Evolutionary conservation across 2,113 vertebrate species (phyloP).

Genomic region (Elanus axillaris): DNA sequence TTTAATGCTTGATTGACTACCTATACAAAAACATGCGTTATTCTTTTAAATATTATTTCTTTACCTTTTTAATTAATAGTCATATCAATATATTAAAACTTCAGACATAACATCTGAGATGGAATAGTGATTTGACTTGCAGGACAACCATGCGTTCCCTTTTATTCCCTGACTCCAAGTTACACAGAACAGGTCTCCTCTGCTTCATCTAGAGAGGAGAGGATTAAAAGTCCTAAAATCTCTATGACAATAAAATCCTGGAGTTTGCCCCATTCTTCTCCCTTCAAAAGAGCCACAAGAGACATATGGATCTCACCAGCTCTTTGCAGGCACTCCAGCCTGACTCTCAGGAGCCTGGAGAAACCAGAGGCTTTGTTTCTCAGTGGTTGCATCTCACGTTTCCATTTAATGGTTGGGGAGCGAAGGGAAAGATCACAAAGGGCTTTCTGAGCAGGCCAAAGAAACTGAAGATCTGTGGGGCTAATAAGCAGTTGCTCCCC

Average conservation of each 20-base stretch:
- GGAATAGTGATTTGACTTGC: not conserved
- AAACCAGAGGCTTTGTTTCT: not conserved
- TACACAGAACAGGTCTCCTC: not conserved
- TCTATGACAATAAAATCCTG: not conserved
- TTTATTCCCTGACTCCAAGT: not conserved
- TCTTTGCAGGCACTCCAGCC: not conserved
- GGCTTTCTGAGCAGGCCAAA: not conserved
- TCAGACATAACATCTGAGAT: not conserved
- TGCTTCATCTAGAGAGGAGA: not conserved
- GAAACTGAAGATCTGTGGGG: not conserved
- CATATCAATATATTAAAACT: not conserved
- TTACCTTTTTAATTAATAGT: not conserved
- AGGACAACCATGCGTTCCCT: not conserved
- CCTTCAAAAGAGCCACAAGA: not conserved
- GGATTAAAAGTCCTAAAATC: not conserved
- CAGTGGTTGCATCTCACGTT: rapidly evolving
- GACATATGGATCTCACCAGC: not conserved
- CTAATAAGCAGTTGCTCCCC: not conserved
- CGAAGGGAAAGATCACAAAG: not conserved
- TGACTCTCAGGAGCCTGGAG: not conserved
- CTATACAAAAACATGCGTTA: not conserved
- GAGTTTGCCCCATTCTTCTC: not conserved
- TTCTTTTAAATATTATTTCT: not conserved
- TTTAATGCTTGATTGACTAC: not conserved
- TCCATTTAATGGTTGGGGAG: not conserved